phyloP scores from a whole-genome alignment of 1,140 invertebrate species.

The Myzus persicae region DNA sequence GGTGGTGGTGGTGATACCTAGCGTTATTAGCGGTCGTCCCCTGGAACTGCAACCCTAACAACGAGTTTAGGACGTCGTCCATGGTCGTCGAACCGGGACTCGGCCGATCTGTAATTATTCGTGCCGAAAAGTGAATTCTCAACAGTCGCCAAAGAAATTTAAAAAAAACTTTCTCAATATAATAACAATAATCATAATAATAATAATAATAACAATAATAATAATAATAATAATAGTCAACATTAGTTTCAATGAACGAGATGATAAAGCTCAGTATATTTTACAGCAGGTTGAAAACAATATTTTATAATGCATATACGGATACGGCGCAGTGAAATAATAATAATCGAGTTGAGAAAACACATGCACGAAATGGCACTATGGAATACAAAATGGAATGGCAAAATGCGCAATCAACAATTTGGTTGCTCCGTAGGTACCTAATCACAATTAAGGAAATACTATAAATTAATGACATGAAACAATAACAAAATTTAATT shows the following conservation, averaged over 20 bases:
- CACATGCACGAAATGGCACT: constrained; percentile 50
- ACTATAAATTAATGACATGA: neutral
- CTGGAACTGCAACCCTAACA: constrained; percentile 70
- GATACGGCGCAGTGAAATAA: constrained; percentile 32
- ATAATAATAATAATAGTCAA: neutral
- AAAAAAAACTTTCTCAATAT: neutral
- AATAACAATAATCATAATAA: neutral
- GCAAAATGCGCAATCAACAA: neutral
- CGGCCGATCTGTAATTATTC: constrained; percentile 60
- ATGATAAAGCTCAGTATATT: constrained; percentile 25
- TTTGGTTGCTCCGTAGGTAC: neutral
- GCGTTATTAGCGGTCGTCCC: constrained; percentile 67
- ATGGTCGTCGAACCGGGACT: constrained; percentile 84
- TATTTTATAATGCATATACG: neutral
- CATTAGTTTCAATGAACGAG: constrained; percentile 1
- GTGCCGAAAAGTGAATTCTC: constrained; percentile 55
- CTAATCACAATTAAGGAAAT: neutral
- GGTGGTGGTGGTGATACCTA: constrained; percentile 67
- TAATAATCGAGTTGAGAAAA: constrained; percentile 53
- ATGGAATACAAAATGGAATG: neutral
- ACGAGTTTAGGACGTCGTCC: constrained; percentile 91
- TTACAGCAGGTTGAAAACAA: constrained; percentile 45
- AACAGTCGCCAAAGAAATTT: constrained; percentile 28
- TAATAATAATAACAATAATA: neutral
- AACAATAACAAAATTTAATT: neutral